Evolutionary conservation across 2,113 vertebrate species (phyloP), one percentile per base, ranked within the genome.

Genomic region (Pan troglodytes): DNA sequence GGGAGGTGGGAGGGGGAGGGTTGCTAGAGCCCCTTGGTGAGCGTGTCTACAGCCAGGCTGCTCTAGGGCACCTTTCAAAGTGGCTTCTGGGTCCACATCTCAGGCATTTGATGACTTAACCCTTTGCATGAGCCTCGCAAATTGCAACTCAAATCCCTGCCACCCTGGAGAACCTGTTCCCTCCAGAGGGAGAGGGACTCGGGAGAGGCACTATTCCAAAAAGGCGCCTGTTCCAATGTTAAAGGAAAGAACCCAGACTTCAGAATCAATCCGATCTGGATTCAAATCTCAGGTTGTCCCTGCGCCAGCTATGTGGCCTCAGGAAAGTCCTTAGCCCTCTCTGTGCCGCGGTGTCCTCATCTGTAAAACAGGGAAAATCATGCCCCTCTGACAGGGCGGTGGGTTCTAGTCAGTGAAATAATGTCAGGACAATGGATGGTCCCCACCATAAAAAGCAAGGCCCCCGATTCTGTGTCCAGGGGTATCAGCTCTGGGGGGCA

Each of bases 381-480:
- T 17, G 40, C 3, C 32, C 32, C 0, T 45, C 68, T 23, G 45
- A 57, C 25, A 55, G 59, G n/a, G 5, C 10, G 3, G 0, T 79
- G 45, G 64, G 75, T 48, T 25, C 61, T 12, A 25, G 17, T 12
- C 82, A 38, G 8, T 8, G 32, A 88, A 78, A 57, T 9, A 4
- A 64, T 64, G 25, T 38, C 2, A 0, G 48, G 1, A 13, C n/a
- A 68, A 11, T 7, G 35, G 78, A 22, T 6, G 48, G 23, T 27
- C 64, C 17, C 20, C 2, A 48, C 17, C 2, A 0, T 6, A 52
- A 45, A 18, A 76, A 83, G n/a, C 30, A 45, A 50, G 61, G 27
- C 11, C 50, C 13, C 25, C 0, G 0, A 7, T 30, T 48, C 67
- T 25, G 27, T 16, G 27, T 48, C 83, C 32, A 1, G 32, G 38